Evolutionary conservation across 2,113 vertebrate genomes (phyloP).

Genomic region (Perognathus longimembris): DNA sequence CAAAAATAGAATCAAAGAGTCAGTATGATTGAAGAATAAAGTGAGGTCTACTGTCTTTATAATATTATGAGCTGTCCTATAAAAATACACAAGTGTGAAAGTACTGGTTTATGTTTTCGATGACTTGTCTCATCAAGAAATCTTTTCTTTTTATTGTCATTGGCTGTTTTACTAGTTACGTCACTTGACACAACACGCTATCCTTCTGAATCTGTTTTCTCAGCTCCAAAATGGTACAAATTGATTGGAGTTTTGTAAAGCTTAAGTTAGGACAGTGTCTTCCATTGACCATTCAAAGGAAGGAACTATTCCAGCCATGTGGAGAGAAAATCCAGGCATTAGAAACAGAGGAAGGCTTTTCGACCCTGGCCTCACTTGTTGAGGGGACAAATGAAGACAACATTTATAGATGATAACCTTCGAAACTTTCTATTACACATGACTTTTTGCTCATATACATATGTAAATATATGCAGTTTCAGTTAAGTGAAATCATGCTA

Average conservation of each 20-base stretch:
- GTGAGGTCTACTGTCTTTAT: background rate
- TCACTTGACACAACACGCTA: background rate
- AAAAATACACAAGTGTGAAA: background rate
- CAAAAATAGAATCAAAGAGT: background rate
- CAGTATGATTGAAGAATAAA: constrained; percentile 2
- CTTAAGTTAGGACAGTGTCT: background rate
- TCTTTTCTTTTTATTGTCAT: too few species aligned
- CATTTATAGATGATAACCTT: background rate
- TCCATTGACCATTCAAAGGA: background rate
- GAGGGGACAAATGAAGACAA: background rate
- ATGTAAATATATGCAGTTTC: background rate
- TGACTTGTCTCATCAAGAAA: too few species aligned
- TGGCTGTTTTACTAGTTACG: background rate
- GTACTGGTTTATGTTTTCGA: background rate
- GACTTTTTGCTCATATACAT: background rate
- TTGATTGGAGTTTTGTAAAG: background rate
- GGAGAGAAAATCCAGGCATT: background rate
- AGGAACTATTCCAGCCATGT: too few species aligned
- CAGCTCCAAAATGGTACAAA: background rate
- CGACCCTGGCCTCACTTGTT: too few species aligned
- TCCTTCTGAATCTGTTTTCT: background rate
- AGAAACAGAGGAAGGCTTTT: background rate
- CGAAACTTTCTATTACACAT: background rate
- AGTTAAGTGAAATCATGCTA: background rate
- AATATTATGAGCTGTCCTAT: background rate